Conservation (phyloP, 2,888 invertebrate species). For the Bruchidius siliquastri region DNA sequence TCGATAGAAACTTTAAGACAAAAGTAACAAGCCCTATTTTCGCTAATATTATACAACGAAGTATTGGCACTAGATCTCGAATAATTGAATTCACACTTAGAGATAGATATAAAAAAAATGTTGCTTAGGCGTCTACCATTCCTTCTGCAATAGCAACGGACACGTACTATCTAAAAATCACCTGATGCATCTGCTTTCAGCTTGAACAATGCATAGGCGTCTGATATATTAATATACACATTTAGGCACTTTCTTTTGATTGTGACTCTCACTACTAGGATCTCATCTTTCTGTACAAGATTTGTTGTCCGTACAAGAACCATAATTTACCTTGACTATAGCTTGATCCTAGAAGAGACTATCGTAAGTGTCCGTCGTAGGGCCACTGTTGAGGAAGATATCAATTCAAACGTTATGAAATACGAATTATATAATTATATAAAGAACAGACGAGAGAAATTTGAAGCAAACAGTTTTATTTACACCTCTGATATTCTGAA, state of each 20-base stretch:
- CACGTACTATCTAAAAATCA: not conserved
- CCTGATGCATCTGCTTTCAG: not conserved
- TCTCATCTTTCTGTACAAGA: not conserved
- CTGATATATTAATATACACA: not conserved
- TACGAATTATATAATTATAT: too few species aligned
- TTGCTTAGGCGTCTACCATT: not conserved
- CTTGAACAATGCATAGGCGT: not conserved
- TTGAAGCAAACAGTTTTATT: too few species aligned
- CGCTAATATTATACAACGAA: not conserved
- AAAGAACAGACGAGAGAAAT: too few species aligned
- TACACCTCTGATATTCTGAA: too few species aligned
- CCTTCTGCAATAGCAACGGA: not conserved
- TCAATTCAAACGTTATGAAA: too few species aligned
- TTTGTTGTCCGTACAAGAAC: not conserved
- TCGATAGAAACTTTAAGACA: not conserved
- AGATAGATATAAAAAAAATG: not conserved
- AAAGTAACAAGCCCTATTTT: not conserved
- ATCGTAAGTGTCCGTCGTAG: too few species aligned
- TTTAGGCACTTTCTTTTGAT: not conserved
- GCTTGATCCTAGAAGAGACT: not conserved
- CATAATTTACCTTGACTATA: not conserved
- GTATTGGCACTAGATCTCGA: not conserved
- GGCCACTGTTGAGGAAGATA: too few species aligned
- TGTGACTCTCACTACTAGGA: not conserved
- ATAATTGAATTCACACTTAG: not conserved